phyloP scores from a whole-genome alignment of 1,140 invertebrate species.

The Diuraphis noxia region DNA sequence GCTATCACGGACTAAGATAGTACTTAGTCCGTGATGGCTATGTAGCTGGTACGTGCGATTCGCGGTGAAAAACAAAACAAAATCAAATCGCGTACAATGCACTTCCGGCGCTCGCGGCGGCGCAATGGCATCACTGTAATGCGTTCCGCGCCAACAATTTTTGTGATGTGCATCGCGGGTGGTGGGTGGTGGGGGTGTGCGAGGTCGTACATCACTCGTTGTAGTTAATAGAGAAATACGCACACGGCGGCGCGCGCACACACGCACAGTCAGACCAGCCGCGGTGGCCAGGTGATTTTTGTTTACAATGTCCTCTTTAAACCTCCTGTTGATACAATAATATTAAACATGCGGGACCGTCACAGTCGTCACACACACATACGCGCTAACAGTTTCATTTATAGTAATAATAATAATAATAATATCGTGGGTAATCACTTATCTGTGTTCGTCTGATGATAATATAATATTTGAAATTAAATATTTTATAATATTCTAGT shows the following conservation, averaged over 20 bases:
- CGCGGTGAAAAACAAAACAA: not conserved
- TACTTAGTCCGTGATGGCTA: too few species aligned
- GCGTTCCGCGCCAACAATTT: not conserved
- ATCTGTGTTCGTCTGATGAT: not conserved
- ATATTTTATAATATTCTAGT: not conserved
- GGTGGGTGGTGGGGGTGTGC: not conserved
- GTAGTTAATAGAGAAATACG: too few species aligned
- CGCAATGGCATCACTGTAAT: not conserved
- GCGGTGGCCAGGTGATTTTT: conserved; percentile 40
- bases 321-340: conserved; percentile 45
- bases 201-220: not conserved
- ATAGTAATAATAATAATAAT: conserved; percentile 11
- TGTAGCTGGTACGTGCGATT: not conserved
- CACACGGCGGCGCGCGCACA: not conserved
- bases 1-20: too few species aligned
- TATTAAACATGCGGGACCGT: not conserved
- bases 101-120: conserved; percentile 3
- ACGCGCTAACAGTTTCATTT: not conserved
- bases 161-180: not conserved
- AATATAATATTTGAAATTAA: not conserved
- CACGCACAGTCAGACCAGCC: not conserved
- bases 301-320: conserved; percentile 21
- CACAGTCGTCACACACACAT: not conserved
- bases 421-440: not conserved
- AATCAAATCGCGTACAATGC: not conserved